These are phyloP conservation scores for Rhinatrema bivittatum DNA, from an alignment of 2,797 vertebrate genomes.

Conservation along the genomic window DNA sequence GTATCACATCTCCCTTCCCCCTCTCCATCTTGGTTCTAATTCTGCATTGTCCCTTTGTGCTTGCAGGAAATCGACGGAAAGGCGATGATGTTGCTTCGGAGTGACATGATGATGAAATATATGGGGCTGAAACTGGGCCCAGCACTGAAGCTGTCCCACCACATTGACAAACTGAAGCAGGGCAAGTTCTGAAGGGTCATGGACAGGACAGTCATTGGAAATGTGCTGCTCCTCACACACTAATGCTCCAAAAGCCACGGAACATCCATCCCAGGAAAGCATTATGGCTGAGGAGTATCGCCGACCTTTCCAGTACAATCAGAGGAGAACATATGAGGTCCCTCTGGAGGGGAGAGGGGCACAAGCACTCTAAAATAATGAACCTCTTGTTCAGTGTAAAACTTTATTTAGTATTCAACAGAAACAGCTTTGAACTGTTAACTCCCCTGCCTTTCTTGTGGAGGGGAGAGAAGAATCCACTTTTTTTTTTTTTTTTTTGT, in stretches of 20 bases:
- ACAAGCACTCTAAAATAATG: too few species aligned
- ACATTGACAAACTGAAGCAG: slow-evolving; percentile 94
- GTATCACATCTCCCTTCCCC: too few species aligned
- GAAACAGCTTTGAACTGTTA: too few species aligned
- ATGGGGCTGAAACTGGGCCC: slow-evolving; percentile 97
- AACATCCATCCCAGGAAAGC: not conserved
- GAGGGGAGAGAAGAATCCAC: too few species aligned
- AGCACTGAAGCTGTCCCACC: slow-evolving; percentile 91
- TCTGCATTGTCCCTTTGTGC: too few species aligned
- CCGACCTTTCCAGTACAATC: not conserved
- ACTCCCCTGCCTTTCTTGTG: too few species aligned
- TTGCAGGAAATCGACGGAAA: slow-evolving; percentile 93
- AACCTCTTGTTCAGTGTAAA: too few species aligned
- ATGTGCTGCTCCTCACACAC: not conserved
- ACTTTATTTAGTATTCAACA: too few species aligned
- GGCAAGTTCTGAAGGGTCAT: slow-evolving; percentile 62
- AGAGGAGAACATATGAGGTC: too few species aligned
- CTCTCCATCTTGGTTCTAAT: too few species aligned
- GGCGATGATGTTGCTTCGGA: slow-evolving; percentile 86
- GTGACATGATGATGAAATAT: slow-evolving; percentile 98
- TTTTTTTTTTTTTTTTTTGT: too few species aligned
- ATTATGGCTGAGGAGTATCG: not conserved
- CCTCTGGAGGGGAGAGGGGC: too few species aligned
- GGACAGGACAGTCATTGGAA: not conserved
- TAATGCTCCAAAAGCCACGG: not conserved